phyloP scores from a whole-genome alignment of 2,797 vertebrate genomes.

The Myiothlypis chrysogaster region DNA sequence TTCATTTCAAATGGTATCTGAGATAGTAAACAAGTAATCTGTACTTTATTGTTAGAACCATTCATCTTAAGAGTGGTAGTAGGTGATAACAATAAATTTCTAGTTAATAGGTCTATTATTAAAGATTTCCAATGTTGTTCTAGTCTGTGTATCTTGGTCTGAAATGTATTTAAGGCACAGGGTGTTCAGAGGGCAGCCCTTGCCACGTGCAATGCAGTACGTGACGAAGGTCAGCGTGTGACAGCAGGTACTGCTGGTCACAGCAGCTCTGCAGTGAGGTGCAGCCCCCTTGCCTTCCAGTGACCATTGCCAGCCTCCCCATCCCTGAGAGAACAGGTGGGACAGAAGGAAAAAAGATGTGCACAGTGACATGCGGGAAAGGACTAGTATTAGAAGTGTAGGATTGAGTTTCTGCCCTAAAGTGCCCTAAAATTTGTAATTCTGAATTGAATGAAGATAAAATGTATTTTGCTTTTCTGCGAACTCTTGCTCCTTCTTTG shows the following conservation, averaged over 20 bases:
- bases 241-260: background rate
- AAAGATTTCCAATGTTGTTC: background rate
- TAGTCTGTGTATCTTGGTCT: background rate
- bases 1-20: background rate
- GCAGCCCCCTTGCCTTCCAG: background rate
- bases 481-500: background rate
- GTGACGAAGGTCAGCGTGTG: fast-evolving
- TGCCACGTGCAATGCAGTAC: fast-evolving
- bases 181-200: background rate
- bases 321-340: background rate
- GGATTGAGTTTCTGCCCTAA: background rate
- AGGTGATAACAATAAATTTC: background rate
- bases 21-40: background rate
- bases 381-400: background rate
- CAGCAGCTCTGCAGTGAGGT: background rate
- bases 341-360: background rate
- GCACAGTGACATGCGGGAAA: background rate
- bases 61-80: background rate
- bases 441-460: background rate
- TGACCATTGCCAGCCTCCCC: background rate
- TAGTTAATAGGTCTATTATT: background rate
- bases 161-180: background rate
- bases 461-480: background rate
- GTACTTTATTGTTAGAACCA: background rate
- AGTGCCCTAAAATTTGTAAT: background rate